Evolutionary conservation across 2,113 vertebrate species (phyloP).

Genomic region (Menidia beryllina): DNA sequence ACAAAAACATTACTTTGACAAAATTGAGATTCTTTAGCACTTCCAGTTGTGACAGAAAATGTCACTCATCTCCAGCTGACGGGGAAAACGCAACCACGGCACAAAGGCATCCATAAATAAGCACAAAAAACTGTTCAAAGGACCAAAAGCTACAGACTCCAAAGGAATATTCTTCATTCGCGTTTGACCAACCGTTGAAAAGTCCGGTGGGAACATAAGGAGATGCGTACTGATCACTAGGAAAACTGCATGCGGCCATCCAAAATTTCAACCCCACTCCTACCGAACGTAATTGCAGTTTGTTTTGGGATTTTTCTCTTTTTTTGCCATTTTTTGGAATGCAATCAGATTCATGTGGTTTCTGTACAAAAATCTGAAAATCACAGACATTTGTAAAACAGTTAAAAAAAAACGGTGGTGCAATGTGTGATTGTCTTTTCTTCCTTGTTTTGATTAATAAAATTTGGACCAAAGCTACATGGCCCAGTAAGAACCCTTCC

Average conservation of each 20-base stretch:
- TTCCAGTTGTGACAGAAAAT: slow-evolving; percentile 78
- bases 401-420: background rate
- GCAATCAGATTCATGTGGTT: background rate
- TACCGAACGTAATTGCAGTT: background rate
- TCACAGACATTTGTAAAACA: background rate
- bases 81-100: slow-evolving; percentile 47
- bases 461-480: too few relatives aligned
- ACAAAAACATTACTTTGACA: slow-evolving; percentile 28
- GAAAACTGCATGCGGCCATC: slow-evolving; percentile 18
- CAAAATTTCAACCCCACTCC: background rate
- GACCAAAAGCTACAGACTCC: slow-evolving; percentile 23
- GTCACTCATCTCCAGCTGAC: slow-evolving; percentile 9
- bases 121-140: slow-evolving; percentile 55
- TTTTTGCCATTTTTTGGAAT: background rate
- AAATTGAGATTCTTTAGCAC: slow-evolving; percentile 56
- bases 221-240: slow-evolving; percentile 10
- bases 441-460: background rate
- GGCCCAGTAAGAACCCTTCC: background rate
- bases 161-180: slow-evolving; percentile 64
- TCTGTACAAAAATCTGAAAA: background rate
- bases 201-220: background rate
- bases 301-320: background rate
- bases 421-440: background rate
- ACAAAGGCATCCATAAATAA: slow-evolving; percentile 71
- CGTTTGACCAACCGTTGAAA: slow-evolving; percentile 23